Evolutionary conservation across 2,113 vertebrate genomes (phyloP).

Genomic region (Perccottus glenii): DNA sequence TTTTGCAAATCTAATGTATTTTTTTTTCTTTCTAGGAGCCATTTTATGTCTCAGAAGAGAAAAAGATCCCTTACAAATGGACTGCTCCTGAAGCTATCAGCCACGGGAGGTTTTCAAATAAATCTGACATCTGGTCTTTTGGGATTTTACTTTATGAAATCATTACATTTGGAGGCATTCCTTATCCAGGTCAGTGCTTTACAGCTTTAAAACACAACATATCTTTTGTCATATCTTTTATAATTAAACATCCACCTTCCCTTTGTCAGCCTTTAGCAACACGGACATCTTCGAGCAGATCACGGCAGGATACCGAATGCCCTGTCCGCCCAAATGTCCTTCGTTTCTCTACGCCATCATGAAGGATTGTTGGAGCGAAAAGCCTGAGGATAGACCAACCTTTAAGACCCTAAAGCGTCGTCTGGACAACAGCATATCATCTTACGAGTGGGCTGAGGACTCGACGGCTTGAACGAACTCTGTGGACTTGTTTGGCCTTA

Average conservation of each 20-base stretch:
- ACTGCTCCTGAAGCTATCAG: conserved; percentile 82
- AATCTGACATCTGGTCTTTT: conserved; percentile 86
- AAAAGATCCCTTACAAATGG: conserved; percentile 85
- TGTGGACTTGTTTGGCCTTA: too few relatives aligned
- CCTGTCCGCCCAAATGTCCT: conserved; percentile 68
- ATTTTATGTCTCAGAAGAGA: conserved; percentile 75
- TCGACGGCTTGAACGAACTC: too few relatives aligned
- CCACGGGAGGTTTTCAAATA: conserved; percentile 79
- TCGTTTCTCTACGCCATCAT: conserved; percentile 70
- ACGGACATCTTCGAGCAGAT: conserved; percentile 68
- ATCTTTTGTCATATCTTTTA: too few relatives aligned
- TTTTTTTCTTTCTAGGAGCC: conserved; percentile 76
- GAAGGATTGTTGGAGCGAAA: conserved; percentile 75
- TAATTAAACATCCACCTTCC: too few relatives aligned
- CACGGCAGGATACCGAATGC: conserved; percentile 75
- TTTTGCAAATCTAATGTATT: too few relatives aligned
- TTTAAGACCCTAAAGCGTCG: conserved; percentile 64
- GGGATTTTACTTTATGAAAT: conserved; percentile 85
- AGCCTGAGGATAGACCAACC: conserved; percentile 62
- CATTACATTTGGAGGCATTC: conserved; percentile 74
- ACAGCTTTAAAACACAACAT: not conserved
- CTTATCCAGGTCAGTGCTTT: conserved; percentile 80
- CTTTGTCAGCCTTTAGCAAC: conserved; percentile 73
- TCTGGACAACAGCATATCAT: too few relatives aligned
- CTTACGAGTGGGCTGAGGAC: too few relatives aligned